A percentile compares a stretch with the other conserved stretches of the same genome.
These are phyloP conservation scores for Prionailurus bengalensis DNA, from an alignment of 2,113 vertebrate genomes.

Conservation along the genomic window DNA sequence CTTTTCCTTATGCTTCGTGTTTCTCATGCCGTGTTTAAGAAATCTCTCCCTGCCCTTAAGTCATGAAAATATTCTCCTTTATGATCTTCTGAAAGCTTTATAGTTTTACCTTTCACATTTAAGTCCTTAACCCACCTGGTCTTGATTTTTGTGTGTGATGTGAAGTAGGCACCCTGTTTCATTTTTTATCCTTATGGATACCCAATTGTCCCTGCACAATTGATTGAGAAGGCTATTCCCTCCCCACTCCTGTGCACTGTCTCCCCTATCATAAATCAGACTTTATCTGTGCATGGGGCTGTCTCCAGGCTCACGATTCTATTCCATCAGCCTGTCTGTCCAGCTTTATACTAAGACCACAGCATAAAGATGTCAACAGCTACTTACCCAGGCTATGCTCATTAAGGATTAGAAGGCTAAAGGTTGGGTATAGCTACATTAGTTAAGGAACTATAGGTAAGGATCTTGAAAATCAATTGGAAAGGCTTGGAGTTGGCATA, in stretches of 20 bases:
- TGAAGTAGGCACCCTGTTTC: conserved; percentile 10
- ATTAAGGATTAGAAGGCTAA: conserved; percentile 22
- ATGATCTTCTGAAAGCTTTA: conserved; percentile 17
- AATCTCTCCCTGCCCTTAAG: background rate
- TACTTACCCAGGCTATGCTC: conserved; percentile 17
- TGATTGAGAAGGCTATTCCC: background rate
- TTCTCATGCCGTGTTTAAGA: conserved; percentile 24
- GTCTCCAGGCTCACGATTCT: background rate
- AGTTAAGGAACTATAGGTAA: background rate
- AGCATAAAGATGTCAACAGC: background rate
- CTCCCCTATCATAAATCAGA: conserved; percentile 11
- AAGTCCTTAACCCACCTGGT: background rate
- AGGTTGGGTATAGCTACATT: conserved; percentile 29
- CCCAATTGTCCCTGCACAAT: background rate
- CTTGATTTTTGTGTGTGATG: conserved; percentile 43
- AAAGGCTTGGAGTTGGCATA: background rate
- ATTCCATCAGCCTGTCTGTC: background rate
- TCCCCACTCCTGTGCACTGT: background rate
- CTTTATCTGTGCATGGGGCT: background rate
- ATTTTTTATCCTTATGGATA: conserved; percentile 20
- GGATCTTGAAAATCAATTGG: conserved; percentile 27
- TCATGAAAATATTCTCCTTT: background rate
- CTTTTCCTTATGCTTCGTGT: background rate
- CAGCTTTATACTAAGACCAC: background rate
- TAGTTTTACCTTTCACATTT: conserved; percentile 22